Base-by-base conservation (phyloP, 2,113 vertebrate genomes). In the Gobiocypris rarus region DNA sequence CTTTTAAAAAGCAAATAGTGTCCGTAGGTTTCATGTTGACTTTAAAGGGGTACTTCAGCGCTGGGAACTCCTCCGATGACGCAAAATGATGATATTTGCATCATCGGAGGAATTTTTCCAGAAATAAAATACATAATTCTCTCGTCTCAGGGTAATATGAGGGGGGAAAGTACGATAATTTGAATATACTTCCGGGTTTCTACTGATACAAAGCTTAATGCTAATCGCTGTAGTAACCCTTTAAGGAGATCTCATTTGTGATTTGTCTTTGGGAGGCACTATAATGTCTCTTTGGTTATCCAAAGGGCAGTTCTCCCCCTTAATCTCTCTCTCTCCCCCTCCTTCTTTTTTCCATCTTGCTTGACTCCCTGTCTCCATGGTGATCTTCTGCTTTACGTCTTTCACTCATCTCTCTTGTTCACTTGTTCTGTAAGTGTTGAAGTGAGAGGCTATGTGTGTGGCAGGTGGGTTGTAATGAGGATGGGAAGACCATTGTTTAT, bases 381-480 rank as follows among this genome's bases (percentile, higher is more conserved):
- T 83, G 90, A 90, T 84, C 90, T 89, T 87, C 87, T 89, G 83
- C 83, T 87, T 34, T 61, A 80, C 70, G 41, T 78, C 81, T 26
- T 83, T 75, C 52, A 59, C 76, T 34, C 67, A 22, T 81, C 50
- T 81, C 61, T 65, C 73, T 84, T 31, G 48, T 63, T 80, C 43
- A 78, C 74, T 82, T 76, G 58, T 45, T 70, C n/a, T 76, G 22
- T 67, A 43, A 22, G 69, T 82, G 48, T 59, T 76, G 73, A 67
- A 56, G 56, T 65, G 75, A 74, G 56, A 78, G 45, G 61, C 56
- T 83, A 45, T 34, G 54, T 48, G 78, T 81, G 78, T 81, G 61
- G 77, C 78, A 71, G 83, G 71, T 76, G 77, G 77, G 71, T 59
- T 71, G 26, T 84, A 82, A 82, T 84, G 45, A 63, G 63, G 45